Conservation (phyloP, 2,888 invertebrate genomes). For the Yponomeuta sedellus region DNA sequence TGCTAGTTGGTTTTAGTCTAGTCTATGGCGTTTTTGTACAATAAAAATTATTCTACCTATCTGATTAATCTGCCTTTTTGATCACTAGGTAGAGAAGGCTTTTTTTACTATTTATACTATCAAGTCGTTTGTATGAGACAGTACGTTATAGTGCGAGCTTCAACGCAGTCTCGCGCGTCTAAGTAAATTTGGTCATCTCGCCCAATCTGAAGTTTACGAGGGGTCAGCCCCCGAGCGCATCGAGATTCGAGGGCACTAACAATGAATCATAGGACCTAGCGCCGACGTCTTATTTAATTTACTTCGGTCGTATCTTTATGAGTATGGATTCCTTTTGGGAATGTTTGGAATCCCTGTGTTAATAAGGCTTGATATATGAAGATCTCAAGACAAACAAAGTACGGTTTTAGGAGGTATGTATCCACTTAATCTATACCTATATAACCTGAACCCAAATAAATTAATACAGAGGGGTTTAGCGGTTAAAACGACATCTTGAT, state of each 20-base stretch:
- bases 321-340: background rate
- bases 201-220: conserved; percentile 65
- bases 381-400: too few relatives aligned
- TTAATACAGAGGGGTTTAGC: background rate
- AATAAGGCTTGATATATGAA: background rate
- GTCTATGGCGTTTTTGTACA: too few relatives aligned
- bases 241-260: conserved; percentile 65
- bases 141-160: background rate
- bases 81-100: too few relatives aligned
- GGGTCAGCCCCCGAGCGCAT: conserved; percentile 39
- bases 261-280: conserved; percentile 52
- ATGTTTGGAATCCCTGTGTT: background rate
- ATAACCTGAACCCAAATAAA: too few relatives aligned
- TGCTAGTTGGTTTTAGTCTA: too few relatives aligned
- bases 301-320: conserved; percentile 35
- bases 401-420: too few relatives aligned
- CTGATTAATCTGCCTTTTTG: too few relatives aligned
- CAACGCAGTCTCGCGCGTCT: conserved; percentile 56
- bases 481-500: background rate
- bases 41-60: too few relatives aligned
- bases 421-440: too few relatives aligned
- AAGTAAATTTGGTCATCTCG: conserved; percentile 74
- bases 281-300: conserved; percentile 61
- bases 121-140: background rate
- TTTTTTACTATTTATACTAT: background rate